Base-by-base conservation (phyloP, 2,797 vertebrate genomes). In the Hemitrygon akajei region DNA sequence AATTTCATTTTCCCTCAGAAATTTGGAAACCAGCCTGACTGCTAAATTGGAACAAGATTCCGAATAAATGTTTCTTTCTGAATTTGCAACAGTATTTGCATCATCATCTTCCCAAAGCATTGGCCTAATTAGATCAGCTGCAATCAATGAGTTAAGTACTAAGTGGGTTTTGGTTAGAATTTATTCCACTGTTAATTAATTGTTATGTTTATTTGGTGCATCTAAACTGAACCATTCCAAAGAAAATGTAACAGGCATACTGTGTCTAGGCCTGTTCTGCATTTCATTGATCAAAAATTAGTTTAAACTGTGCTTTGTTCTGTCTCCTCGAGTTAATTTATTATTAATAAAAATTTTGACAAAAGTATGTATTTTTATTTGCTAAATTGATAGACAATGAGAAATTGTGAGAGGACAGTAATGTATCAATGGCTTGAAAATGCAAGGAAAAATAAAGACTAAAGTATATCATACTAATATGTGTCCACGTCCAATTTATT, bases 71-170 rank as follows among this genome's bases (percentile, higher is more conserved):
- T 20, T 66, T 37, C 7, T 60, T 4, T 89, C n/a, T 20, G 20
- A 89, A 89, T 69, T 89, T 34, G n/a, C 86, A 69, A 89, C n/a
- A 22, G 82, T 63, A 69, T 89, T 66, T 66, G 63, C n/a, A 69
- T 69, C 66, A 66, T 69, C n/a, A 22, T 89, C 63, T 89, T 89
- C 86, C n/a, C 1, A 69, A 89, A 89, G 14, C 86, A 37, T 89
- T 34, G 20, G n/a, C 37, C 86, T 37, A 69, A 89, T 37, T 89
- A 89, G 63, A 89, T 89, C 63, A 69, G 86, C 37, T 69, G 86
- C 86, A 89, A 89, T 89, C 86, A 69, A 89, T 69, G 86, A 89
- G n/a, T 34, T 89, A 69, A 89, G 63, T 69, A 89, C 86, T 37
- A 89, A 89, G 9, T 69, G 63, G 86, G 63, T 34, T 37, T 69